Conservation (phyloP, 2,888 invertebrate species). For the Eupeodes luniger region DNA sequence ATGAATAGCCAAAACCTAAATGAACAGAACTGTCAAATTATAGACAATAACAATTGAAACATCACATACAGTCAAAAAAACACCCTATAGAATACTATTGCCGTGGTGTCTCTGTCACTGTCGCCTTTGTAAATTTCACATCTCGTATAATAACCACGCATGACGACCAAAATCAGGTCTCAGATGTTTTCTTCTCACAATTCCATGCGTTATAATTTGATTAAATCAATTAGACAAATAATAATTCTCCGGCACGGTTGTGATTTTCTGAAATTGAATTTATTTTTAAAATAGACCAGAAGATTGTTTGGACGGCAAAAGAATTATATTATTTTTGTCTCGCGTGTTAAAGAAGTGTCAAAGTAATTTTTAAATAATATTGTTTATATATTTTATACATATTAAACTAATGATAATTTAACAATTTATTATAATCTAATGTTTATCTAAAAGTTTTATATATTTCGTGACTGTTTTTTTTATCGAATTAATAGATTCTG, state of each 20-base stretch:
- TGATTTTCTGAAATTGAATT: conserved; percentile 27
- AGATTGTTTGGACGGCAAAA: background rate
- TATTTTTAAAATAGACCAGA: conserved; percentile 1
- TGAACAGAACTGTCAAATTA: too few species aligned
- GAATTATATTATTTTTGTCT: conserved; percentile 11
- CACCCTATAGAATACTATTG: background rate
- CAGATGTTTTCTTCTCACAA: conserved; percentile 26
- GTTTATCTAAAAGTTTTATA: too few species aligned
- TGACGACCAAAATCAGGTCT: conserved; percentile 16
- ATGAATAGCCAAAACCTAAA: too few species aligned
- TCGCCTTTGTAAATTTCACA: conserved; percentile 18
- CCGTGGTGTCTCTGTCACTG: background rate
- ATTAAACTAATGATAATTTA: background rate
- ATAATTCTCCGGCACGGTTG: conserved; percentile 12
- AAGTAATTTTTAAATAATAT: background rate
- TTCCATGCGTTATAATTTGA: conserved; percentile 35
- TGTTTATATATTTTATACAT: background rate
- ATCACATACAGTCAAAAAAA: too few species aligned
- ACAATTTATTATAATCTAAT: background rate
- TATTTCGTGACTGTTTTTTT: too few species aligned
- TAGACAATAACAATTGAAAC: too few species aligned
- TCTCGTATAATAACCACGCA: conserved; percentile 19
- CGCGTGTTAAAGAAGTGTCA: conserved; percentile 1
- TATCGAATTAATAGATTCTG: too few species aligned
- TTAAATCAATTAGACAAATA: conserved; percentile 43